These are phyloP conservation scores for Tubiluchus corallicola DNA, from an alignment of 2,888 invertebrate genomes.

Conservation along the genomic window DNA sequence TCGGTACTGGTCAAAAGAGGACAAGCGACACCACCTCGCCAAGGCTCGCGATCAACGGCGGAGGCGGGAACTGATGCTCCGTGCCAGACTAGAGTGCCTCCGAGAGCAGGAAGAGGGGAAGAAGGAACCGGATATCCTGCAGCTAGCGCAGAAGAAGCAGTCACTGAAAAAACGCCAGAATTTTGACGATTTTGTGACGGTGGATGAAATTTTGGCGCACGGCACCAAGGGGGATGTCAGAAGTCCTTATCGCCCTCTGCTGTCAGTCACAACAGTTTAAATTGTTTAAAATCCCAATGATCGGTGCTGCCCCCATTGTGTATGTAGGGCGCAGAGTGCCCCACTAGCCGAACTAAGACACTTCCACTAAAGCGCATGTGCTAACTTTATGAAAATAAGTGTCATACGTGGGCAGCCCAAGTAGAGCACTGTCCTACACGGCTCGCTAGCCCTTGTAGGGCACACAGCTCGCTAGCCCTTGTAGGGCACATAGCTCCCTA, in stretches of 20 bases:
- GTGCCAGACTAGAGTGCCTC: conserved; percentile 19
- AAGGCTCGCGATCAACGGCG: conserved; percentile 43
- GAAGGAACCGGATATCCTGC: conserved; percentile 28
- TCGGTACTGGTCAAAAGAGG: conserved; percentile 55
- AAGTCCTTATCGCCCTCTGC: conserved; percentile 21
- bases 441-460: no score
- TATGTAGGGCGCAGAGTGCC: no score
- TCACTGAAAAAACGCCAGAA: conserved; percentile 29
- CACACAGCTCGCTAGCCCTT: no score
- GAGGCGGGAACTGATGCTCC: conserved; percentile 19
- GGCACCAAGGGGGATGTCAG: conserved; percentile 28
- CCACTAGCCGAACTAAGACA: no score
- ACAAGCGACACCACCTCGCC: conserved; percentile 51
- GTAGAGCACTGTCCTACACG: no score
- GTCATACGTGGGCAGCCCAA: no score
- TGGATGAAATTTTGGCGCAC: conserved; percentile 40
- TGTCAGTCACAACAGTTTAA: conserved; percentile 33
- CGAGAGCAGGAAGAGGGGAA: conserved; percentile 13
- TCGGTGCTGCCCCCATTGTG: neutral
- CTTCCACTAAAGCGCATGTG: no score
- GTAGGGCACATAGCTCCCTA: no score
- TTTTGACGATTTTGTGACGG: conserved; percentile 38
- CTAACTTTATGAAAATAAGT: no score
- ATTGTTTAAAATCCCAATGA: neutral
- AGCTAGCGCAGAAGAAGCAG: conserved; percentile 34